Conservation (phyloP, 2,797 vertebrate genomes). For the Picus viridis region DNA sequence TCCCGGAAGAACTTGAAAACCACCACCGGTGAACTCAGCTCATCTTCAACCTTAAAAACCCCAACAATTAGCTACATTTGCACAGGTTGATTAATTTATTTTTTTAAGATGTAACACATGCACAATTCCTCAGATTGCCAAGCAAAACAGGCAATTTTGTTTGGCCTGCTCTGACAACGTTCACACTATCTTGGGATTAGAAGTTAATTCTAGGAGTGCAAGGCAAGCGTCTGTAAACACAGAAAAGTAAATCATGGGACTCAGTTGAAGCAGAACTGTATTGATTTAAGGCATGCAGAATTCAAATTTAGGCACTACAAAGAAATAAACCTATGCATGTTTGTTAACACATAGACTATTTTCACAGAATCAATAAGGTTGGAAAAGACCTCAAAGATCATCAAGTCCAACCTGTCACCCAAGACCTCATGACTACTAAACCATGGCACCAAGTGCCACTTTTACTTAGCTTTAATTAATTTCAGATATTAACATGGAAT, state of each 20-base stretch:
- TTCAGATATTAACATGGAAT: background rate
- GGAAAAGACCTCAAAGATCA: no score
- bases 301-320: background rate
- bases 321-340: background rate
- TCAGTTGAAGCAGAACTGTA: background rate
- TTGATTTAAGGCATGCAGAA: background rate
- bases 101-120: background rate
- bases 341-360: background rate
- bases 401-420: no score
- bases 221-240: background rate
- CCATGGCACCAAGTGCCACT: no score
- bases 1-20: slow-evolving; percentile 89
- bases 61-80: background rate
- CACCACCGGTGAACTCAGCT: slow-evolving; percentile 90
- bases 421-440: no score
- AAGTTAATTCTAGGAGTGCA: background rate
- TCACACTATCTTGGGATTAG: background rate
- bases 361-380: no score
- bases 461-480: background rate
- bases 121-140: background rate
- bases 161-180: background rate
- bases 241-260: background rate
- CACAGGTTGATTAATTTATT: background rate
- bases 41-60: slow-evolving; percentile 89
- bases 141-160: background rate